Conservation (phyloP, 2,113 vertebrate genomes). For the Sylvietta virens region DNA sequence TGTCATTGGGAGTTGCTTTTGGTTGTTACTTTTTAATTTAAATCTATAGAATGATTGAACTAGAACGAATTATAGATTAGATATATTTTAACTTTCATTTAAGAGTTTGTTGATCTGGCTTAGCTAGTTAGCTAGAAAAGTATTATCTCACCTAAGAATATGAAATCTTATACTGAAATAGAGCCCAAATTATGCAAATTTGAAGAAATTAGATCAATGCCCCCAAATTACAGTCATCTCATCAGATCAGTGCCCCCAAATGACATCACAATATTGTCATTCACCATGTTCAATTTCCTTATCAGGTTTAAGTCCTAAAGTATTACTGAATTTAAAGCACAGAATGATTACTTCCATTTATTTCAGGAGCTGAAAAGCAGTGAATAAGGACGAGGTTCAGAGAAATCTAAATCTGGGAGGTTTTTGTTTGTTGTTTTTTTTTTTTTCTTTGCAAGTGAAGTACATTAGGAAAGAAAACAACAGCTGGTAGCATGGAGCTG, state of each 20-base stretch:
- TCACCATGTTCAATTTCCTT: not conserved
- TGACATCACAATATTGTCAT: not conserved
- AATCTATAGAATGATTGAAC: not conserved
- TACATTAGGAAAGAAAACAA: conserved; percentile 68
- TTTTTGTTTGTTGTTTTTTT: not conserved
- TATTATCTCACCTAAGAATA: not conserved
- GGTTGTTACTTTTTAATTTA: not conserved
- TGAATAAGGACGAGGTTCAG: conserved; percentile 26
- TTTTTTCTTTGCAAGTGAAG: conserved; percentile 44
- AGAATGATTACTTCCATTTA: not conserved
- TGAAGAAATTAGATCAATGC: not conserved
- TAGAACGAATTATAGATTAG: not conserved
- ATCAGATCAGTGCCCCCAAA: not conserved
- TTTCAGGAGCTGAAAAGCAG: conserved; percentile 35
- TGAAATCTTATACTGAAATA: not conserved
- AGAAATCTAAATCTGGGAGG: conserved; percentile 10
- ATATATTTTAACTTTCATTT: not conserved
- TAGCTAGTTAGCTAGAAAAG: not conserved
- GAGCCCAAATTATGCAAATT: not conserved
- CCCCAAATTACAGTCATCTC: not conserved
- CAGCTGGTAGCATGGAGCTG: conserved; percentile 64
- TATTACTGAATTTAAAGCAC: not conserved
- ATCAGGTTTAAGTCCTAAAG: not conserved
- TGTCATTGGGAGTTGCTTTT: not conserved
- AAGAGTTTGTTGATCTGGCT: not conserved